A percentile compares a stretch with the other conserved stretches of the same genome.
These are phyloP conservation scores for Halcyon leucocephala DNA, from an alignment of 2,797 vertebrate species.

Conservation along the genomic window DNA sequence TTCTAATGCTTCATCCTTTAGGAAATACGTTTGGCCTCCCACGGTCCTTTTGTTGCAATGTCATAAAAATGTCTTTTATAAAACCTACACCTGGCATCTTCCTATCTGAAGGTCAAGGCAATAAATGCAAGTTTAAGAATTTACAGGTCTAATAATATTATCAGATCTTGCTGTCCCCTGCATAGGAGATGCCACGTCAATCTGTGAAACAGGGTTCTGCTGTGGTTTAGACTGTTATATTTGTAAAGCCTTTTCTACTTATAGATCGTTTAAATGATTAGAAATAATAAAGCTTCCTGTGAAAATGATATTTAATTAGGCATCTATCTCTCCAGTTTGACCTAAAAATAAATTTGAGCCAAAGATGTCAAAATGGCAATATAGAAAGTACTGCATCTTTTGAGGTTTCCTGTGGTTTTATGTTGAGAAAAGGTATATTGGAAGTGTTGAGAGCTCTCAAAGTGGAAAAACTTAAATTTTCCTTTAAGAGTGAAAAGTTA, in stretches of 20 bases:
- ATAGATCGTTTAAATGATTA: not conserved
- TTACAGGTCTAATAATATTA: not conserved
- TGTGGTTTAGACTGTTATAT: not conserved
- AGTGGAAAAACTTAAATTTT: not conserved
- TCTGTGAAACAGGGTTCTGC: not conserved
- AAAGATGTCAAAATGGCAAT: not conserved
- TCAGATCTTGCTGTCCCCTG: not conserved
- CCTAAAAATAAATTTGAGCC: not conserved
- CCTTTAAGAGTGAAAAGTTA: not conserved
- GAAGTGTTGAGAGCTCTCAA: not conserved
- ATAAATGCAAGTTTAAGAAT: not conserved
- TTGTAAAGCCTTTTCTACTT: slow-evolving; percentile 26
- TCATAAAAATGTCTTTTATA: not conserved
- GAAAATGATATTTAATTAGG: slow-evolving; percentile 27
- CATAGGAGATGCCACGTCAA: not conserved
- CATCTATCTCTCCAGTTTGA: not conserved
- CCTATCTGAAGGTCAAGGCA: not conserved
- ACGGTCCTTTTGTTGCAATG: not conserved
- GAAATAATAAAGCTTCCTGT: slow-evolving; percentile 19
- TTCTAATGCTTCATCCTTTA: not conserved
- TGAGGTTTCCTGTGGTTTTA: slow-evolving; percentile 11
- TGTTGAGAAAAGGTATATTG: not conserved
- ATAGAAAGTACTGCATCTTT: not conserved
- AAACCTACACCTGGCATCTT: slow-evolving; percentile 31
- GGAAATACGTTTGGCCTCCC: not conserved